Percentiles rank a stretch among this genome's conserved stretches.
Conservation (phyloP, 2,888 invertebrate genomes). For the Leptinotarsa tumamoca region DNA sequence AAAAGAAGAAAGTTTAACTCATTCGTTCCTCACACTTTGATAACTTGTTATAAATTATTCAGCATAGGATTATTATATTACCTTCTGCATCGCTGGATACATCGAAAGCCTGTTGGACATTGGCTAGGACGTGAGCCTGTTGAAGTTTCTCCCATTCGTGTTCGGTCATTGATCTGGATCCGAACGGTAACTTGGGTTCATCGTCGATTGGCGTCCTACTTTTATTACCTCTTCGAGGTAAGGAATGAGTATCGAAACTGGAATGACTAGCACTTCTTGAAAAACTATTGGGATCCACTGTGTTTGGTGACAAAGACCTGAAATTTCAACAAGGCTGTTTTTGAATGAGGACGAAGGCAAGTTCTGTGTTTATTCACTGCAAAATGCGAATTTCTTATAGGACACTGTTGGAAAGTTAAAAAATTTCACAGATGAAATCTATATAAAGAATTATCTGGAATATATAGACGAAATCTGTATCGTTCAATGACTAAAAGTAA, state of each 20-base stretch:
- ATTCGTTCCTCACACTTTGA: too few relatives aligned
- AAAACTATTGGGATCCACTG: constrained; percentile 73
- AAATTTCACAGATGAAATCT: too few relatives aligned
- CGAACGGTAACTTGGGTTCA: constrained; percentile 70
- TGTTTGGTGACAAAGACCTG: constrained; percentile 86
- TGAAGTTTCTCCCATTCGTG: constrained; percentile 97
- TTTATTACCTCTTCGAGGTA: constrained; percentile 74
- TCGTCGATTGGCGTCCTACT: constrained; percentile 73
- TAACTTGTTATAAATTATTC: too few relatives aligned
- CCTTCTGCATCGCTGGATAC: constrained; percentile 85
- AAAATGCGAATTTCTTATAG: too few relatives aligned
- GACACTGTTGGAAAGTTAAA: too few relatives aligned
- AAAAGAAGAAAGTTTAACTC: too few relatives aligned
- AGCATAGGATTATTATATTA: not conserved
- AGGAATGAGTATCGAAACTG: constrained; percentile 82
- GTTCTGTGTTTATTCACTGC: too few relatives aligned
- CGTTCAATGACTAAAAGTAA: too few relatives aligned
- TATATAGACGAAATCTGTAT: too few relatives aligned
- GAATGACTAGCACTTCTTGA: constrained; percentile 82
- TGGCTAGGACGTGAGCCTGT: constrained; percentile 76
- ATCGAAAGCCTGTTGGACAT: constrained; percentile 93
- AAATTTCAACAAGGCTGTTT: not conserved
- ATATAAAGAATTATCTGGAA: too few relatives aligned
- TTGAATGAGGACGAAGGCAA: not conserved
- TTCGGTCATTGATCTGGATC: constrained; percentile 70